phyloP scores from a whole-genome alignment of 2,888 invertebrate species.

The Acanthococcus lagerstroemiae region DNA sequence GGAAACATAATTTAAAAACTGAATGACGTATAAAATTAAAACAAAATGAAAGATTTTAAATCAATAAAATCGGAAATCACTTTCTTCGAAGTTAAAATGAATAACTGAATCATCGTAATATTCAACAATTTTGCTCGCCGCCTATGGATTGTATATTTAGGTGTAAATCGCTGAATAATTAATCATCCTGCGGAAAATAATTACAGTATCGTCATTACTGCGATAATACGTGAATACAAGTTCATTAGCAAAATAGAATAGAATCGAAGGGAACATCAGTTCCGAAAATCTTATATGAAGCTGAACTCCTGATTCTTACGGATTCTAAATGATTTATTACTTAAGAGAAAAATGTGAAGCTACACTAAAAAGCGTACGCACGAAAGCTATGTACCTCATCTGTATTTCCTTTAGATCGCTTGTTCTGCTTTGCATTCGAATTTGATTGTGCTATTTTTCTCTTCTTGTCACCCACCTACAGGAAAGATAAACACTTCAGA shows the following conservation, averaged over 20 bases:
- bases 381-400: slow-evolving; percentile 24
- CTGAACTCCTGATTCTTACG: too few relatives aligned
- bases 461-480: slow-evolving; percentile 39
- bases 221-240: too few relatives aligned
- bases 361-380: background rate
- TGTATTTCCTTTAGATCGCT: slow-evolving; percentile 36
- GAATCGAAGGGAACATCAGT: background rate
- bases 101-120: too few relatives aligned
- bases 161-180: slow-evolving; percentile 3
- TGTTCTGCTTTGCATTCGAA: slow-evolving; percentile 36
- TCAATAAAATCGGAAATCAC: background rate
- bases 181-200: slow-evolving; percentile 15
- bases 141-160: slow-evolving; percentile 6
- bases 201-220: background rate
- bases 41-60: background rate
- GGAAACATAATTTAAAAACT: too few relatives aligned
- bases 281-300: too few relatives aligned
- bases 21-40: too few relatives aligned
- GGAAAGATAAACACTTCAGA: background rate
- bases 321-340: too few relatives aligned
- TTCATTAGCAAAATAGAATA: too few relatives aligned
- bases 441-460: slow-evolving; percentile 38
- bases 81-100: slow-evolving; percentile 7
- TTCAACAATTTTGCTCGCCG: slow-evolving; percentile 5
- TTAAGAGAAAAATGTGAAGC: too few relatives aligned